Evolutionary conservation across 2,888 invertebrate species (phyloP), one percentile per base, ranked within the genome.

Genomic region (Zygothrica quintamaculata): DNA sequence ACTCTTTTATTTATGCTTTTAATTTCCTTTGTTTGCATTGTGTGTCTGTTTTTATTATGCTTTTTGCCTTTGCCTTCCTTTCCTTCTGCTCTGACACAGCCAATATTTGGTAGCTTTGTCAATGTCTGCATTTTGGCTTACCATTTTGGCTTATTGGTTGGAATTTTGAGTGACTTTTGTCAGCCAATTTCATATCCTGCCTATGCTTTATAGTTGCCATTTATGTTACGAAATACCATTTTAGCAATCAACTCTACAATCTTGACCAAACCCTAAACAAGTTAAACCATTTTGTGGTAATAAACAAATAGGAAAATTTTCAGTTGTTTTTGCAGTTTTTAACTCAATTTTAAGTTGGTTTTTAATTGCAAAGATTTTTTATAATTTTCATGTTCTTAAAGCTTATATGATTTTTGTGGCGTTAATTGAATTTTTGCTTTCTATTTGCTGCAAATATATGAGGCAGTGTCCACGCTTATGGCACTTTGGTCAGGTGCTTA

Each of bases 101-200:
- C 76, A 85, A 82, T 87, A 85, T 79, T 85, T 85, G 62, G 39
- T 62, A 69, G 52, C 76, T 87, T 87, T 87, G 74, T 82, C 87
- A 87, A 78, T 87, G 81, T 85, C 81, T 65, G 65, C 51, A 65
- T 53, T 80, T 34, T 73, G 73, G 52, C 43, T 70, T 57, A 50
- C 59, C 69, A 60, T 74, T 68, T 62, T 53, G 43, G 64, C 52
- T 85, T 77, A 86, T 84, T 75, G 76, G 46, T 29, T 59, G 26
- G 40, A 59, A 84, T 74, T 69, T 71, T 57, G 60, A 64, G 51
- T 60, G 51, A 62, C 46, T 64, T 78, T 64, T 53, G 58, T 61
- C 56, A 53, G 46, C 48, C 69, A 52, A 56, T 43, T 62, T 33
- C 52, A 57, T 36, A 74, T 58, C 34, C 42, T 56, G 26, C 13